These are phyloP conservation scores for Tachyglossus aculeatus DNA, from an alignment of 2,797 vertebrate genomes.

Conservation along the genomic window DNA sequence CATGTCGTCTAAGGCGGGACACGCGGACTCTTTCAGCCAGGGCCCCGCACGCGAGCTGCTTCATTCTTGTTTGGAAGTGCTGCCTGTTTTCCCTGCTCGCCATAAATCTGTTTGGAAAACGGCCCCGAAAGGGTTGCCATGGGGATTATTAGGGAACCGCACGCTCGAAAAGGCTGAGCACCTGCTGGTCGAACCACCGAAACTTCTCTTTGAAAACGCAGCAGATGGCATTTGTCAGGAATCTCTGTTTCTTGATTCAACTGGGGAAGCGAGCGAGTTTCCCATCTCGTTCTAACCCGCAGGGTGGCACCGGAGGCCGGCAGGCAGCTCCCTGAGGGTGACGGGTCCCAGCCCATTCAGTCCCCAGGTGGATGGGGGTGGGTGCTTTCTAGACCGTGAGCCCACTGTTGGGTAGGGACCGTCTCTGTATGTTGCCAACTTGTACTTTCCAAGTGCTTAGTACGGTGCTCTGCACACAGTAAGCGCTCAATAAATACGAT, in stretches of 20 bases:
- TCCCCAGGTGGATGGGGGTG: no score
- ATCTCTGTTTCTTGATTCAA: constrained; percentile 73
- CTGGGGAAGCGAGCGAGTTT: constrained; percentile 38
- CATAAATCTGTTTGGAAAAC: constrained; percentile 74
- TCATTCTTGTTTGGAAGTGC: constrained; percentile 69
- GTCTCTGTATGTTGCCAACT: no score
- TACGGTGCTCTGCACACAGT: no score
- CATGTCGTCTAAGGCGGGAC: no score
- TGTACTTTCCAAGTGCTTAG: no score
- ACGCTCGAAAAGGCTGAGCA: constrained; percentile 75
- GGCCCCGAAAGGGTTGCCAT: constrained; percentile 76
- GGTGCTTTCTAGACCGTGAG: no score
- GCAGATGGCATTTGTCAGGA: constrained; percentile 80
- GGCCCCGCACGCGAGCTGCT: constrained; percentile 47
- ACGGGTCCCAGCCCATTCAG: no score
- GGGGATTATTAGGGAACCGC: constrained; percentile 78
- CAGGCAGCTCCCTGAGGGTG: no score
- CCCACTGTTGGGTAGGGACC: no score
- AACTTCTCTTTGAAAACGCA: constrained; percentile 73
- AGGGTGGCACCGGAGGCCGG: neutral
- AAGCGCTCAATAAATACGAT: no score
- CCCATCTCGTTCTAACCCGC: constrained; percentile 48
- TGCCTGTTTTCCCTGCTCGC: constrained; percentile 73
- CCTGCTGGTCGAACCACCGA: constrained; percentile 74
- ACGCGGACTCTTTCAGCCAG: no score